These are phyloP conservation scores for Maconellicoccus hirsutus DNA, from an alignment of 1,140 invertebrate species.

Conservation along the genomic window DNA sequence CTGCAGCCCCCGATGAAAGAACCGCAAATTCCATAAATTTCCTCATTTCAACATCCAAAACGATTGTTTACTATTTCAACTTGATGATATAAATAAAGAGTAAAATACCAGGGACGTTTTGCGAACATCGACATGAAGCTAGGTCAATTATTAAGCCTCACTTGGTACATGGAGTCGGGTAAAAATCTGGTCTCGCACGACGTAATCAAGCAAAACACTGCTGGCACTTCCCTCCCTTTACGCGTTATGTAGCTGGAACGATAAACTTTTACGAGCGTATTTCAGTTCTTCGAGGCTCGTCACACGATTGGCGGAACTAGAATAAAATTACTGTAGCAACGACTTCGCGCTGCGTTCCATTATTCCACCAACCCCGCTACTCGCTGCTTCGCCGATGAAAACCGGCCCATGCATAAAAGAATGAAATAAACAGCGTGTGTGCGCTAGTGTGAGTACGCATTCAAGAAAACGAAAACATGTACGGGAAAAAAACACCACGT, in stretches of 20 bases:
- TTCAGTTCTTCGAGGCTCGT: neutral
- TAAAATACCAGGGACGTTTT: too few relatives aligned
- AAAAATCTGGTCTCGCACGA: neutral
- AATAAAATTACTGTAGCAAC: neutral
- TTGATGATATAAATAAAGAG: too few relatives aligned
- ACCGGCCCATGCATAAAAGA: too few relatives aligned
- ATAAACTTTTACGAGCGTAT: slow-evolving; percentile 5
- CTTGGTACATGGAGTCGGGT: neutral
- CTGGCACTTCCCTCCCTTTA: neutral
- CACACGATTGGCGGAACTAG: neutral
- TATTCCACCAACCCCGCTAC: neutral
- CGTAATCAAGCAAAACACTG: neutral
- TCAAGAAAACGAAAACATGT: too few relatives aligned
- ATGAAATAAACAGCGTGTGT: too few relatives aligned
- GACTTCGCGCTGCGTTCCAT: neutral
- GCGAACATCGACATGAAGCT: neutral
- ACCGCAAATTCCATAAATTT: too few relatives aligned
- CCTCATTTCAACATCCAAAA: too few relatives aligned
- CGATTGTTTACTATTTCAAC: too few relatives aligned
- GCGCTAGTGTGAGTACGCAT: too few relatives aligned
- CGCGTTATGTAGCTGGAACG: neutral
- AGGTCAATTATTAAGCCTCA: neutral
- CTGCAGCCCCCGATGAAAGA: too few relatives aligned
- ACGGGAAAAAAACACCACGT: too few relatives aligned
- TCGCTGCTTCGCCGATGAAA: too few relatives aligned